Evolutionary conservation across 2,888 invertebrate genomes (phyloP).

Genomic region (Tryphoninae sp.): DNA sequence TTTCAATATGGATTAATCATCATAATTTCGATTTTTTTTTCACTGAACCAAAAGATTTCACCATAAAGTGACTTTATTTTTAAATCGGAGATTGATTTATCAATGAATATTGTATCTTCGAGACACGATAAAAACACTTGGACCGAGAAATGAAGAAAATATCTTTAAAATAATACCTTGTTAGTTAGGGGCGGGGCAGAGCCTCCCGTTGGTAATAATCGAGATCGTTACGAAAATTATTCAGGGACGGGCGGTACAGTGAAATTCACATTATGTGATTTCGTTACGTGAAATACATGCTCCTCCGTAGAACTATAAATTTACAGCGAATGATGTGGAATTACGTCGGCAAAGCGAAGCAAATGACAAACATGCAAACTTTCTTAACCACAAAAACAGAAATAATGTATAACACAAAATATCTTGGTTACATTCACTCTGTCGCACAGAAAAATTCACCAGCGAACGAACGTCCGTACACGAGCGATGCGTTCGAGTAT

Average conservation of each 20-base stretch:
- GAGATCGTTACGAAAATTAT: constrained; percentile 6
- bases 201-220: constrained; percentile 2
- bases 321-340: background rate
- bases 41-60: background rate
- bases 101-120: background rate
- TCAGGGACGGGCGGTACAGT: constrained; percentile 10
- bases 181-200: background rate
- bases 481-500: constrained; percentile 44
- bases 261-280: background rate
- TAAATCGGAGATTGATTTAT: background rate
- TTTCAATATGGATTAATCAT: constrained; percentile 25
- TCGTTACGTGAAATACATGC: constrained; percentile 35
- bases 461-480: constrained; percentile 44
- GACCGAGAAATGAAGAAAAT: background rate
- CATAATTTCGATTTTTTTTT: background rate
- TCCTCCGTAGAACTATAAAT: constrained; percentile 11
- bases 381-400: constrained; percentile 23
- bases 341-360: background rate
- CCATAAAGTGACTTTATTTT: background rate
- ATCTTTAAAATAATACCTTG: constrained; percentile 10
- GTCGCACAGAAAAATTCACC: constrained; percentile 48
- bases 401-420: constrained; percentile 21
- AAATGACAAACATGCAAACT: constrained; percentile 39
- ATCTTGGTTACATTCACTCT: constrained; percentile 30
- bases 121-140: constrained; percentile 5